Evolutionary conservation across 2,797 vertebrate species (phyloP).

Genomic region (Amniataba percoides): DNA sequence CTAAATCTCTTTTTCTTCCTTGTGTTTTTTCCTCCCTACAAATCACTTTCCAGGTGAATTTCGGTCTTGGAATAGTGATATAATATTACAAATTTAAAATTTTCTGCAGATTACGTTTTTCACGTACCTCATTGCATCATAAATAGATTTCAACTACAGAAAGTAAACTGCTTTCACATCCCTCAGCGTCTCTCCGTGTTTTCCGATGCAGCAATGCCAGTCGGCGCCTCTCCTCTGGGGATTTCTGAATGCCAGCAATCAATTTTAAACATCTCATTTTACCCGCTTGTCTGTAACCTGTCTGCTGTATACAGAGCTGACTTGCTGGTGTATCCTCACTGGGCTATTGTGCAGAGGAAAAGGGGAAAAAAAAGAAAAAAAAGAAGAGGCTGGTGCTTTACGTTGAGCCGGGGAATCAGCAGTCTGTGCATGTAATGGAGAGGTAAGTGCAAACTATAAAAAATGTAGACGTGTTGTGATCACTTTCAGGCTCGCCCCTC

Average conservation of each 20-base stretch:
- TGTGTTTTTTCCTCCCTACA: background rate
- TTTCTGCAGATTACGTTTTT: background rate
- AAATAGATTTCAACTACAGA: conserved; percentile 4
- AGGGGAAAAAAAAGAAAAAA: background rate
- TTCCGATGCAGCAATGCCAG: conserved; percentile 3
- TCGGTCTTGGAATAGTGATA: background rate
- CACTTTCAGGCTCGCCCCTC: conserved; percentile 26
- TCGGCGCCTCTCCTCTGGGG: background rate
- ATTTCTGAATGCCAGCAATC: background rate
- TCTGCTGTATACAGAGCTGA: conserved; percentile 32
- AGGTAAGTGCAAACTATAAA: conserved; percentile 43
- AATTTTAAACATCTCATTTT: conserved; percentile 6
- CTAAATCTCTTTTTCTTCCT: background rate
- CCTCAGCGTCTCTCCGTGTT: background rate
- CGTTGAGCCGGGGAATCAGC: conserved; percentile 34
- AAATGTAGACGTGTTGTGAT: conserved; percentile 52
- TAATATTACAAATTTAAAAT: background rate
- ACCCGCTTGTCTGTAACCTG: conserved; percentile 12
- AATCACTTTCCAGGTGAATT: background rate
- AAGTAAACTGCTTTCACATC: background rate
- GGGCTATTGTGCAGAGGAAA: conserved; percentile 5
- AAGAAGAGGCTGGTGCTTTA: conserved; percentile 8
- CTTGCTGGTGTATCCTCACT: conserved; percentile 14
- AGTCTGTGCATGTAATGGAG: conserved; percentile 46
- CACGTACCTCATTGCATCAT: background rate